Evolutionary conservation across 2,888 invertebrate species (phyloP).

Genomic region (Drosophila mimica): DNA sequence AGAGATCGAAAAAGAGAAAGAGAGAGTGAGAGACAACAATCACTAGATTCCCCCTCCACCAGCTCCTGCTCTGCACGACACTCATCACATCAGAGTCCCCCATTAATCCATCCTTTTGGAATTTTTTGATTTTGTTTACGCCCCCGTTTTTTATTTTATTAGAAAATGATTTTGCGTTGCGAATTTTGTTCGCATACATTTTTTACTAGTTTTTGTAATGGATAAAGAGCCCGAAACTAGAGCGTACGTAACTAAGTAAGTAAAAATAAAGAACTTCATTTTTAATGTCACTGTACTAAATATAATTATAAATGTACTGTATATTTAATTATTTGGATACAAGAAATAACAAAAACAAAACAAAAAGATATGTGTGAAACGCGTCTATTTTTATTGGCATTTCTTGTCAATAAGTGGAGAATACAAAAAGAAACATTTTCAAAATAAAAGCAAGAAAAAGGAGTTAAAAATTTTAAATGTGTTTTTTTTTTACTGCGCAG

Average conservation of each 20-base stretch:
- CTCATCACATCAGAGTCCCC: not conserved
- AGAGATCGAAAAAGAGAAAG: constrained; percentile 5
- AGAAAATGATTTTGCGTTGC: constrained; percentile 73
- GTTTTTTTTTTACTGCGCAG: constrained; percentile 47
- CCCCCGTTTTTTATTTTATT: constrained; percentile 36
- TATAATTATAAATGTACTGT: constrained; percentile 80
- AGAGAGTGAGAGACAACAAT: constrained; percentile 9
- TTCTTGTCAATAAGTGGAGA: constrained; percentile 56
- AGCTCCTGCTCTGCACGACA: constrained; percentile 59
- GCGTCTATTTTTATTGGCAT: constrained; percentile 59
- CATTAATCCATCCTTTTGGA: constrained; percentile 19
- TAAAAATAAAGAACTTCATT: constrained; percentile 61
- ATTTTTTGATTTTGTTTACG: constrained; percentile 38
- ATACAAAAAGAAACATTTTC: constrained; percentile 33
- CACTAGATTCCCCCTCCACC: constrained; percentile 5
- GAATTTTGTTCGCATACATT: constrained; percentile 55
- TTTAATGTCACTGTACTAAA: constrained; percentile 78
- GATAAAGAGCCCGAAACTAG: constrained; percentile 67
- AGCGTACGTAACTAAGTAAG: constrained; percentile 75
- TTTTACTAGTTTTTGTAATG: constrained; percentile 82
- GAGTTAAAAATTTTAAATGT: constrained; percentile 13
- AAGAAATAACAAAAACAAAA: constrained; percentile 45
- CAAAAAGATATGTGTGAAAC: constrained; percentile 21
- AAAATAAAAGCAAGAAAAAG: constrained; percentile 42
- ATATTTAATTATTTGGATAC: constrained; percentile 79